phyloP scores from a whole-genome alignment of 2,113 vertebrate genomes.

The Pipra filicauda region DNA sequence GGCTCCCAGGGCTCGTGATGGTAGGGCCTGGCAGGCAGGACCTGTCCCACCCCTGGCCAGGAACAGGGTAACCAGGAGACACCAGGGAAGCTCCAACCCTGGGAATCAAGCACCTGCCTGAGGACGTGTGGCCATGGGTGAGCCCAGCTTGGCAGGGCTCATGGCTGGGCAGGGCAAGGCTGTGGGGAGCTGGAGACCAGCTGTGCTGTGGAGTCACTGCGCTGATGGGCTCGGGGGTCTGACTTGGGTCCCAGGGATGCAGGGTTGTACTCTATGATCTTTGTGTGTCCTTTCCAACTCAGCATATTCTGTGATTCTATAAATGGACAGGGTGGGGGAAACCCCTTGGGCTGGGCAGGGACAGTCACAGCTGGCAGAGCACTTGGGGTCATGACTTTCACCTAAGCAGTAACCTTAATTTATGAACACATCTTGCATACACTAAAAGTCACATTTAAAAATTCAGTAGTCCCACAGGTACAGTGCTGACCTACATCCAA shows the following conservation, averaged over 20 bases:
- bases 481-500: neutral
- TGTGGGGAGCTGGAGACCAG: neutral
- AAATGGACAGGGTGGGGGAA: neutral
- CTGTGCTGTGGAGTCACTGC: neutral
- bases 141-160: accelerated
- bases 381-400: neutral
- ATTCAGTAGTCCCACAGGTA: neutral
- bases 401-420: neutral
- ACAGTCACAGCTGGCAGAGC: too few relatives aligned
- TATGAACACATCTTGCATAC: neutral
- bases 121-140: accelerated
- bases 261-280: too few relatives aligned
- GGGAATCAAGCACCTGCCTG: neutral
- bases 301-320: neutral
- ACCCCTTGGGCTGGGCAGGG: neutral
- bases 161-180: neutral
- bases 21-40: neutral
- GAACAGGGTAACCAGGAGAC: neutral
- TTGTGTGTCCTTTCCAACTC: neutral
- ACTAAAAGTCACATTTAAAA: neutral
- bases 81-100: neutral
- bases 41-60: accelerated
- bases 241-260: too few relatives aligned
- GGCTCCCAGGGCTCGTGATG: too few relatives aligned
- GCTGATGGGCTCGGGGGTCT: too few relatives aligned